A percentile compares a stretch with the other conserved stretches of the same genome.
Evolutionary conservation across 1,140 invertebrate species (phyloP).

Genomic region (Zaprionus camerounensis): DNA sequence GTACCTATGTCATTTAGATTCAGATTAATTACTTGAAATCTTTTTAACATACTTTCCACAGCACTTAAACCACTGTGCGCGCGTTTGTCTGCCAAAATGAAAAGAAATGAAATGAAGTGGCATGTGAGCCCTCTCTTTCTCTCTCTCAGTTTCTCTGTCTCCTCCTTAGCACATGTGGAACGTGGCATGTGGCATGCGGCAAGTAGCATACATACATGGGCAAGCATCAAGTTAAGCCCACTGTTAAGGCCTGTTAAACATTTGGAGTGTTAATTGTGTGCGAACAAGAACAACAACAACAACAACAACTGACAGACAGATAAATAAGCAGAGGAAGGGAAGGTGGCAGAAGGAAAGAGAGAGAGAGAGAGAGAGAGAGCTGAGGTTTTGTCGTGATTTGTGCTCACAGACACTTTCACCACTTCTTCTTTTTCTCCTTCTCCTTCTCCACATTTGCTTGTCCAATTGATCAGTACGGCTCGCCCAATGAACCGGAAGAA

Average conservation of each 20-base stretch:
- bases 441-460: neutral
- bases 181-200: slow-evolving; percentile 33
- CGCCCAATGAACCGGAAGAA: slow-evolving; percentile 16
- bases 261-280: slow-evolving; percentile 77
- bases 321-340: neutral
- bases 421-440: neutral
- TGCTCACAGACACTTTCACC: slow-evolving; percentile 22
- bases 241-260: slow-evolving; percentile 68
- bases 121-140: slow-evolving; percentile 55
- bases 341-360: neutral
- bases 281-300: slow-evolving; percentile 59
- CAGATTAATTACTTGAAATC: neutral
- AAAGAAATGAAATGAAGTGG: slow-evolving; percentile 79
- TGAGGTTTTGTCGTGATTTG: slow-evolving; percentile 24
- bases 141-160: slow-evolving; percentile 31
- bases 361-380: neutral
- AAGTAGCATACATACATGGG: slow-evolving; percentile 15
- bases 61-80: slow-evolving; percentile 44
- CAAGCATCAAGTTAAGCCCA: slow-evolving; percentile 47
- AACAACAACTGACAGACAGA: slow-evolving; percentile 42
- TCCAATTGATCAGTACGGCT: neutral
- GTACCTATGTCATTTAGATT: too few species aligned
- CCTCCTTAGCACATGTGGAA: slow-evolving; percentile 49
- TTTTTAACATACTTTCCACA: neutral
- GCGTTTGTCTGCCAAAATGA: slow-evolving; percentile 53